Evolutionary conservation across 2,113 vertebrate species (phyloP), one percentile per base, ranked within the genome.

Genomic region (Anthoscopus minutus): DNA sequence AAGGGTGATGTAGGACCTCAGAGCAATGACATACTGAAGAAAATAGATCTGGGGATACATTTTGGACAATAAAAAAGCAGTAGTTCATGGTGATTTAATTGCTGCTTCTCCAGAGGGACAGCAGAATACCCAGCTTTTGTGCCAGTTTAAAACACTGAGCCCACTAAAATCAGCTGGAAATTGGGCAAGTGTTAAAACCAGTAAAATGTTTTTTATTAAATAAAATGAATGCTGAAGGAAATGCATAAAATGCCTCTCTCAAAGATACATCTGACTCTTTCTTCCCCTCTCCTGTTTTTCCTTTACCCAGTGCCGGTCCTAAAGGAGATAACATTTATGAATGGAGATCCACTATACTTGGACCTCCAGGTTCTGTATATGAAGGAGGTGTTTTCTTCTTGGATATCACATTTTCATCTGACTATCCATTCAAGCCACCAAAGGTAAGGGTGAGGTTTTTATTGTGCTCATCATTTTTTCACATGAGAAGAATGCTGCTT

Each of bases 301-400:
- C 89, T 96, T 96, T 85, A 72, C 50, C 60, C 95, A 99, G 99
- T 78, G 99, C 99, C 5, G 99, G 99, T 44, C 99, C 99, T 86
- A 99, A 99, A 98, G 99, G 99, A 93, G 99, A 99, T 98, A 99
- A 99, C 98, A 99, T 99, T 98, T 99, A 99, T 92, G 99, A 99
- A 95, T 99, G 99, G 99, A 98, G 99, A 97, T 99, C 99, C 45
- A 99, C 99, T 97, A 99, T 99, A 98, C 98, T 99, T 96, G 99
- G 99, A 89, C 99, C 99, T 83, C 99, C 99, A 56, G 99, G 99
- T 96, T 99, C 99, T 44, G 99, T 99, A 92, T 99, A 99, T 44
- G 99, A 99, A 98, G 99, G 99, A 94, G 99, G 99, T 1, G 99
- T 99, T 88, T 99, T 99, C 96, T 99, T 99, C 97, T 98, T 99